Conservation (phyloP, 2,888 invertebrate species). For the Meghimatium bilineatum region DNA sequence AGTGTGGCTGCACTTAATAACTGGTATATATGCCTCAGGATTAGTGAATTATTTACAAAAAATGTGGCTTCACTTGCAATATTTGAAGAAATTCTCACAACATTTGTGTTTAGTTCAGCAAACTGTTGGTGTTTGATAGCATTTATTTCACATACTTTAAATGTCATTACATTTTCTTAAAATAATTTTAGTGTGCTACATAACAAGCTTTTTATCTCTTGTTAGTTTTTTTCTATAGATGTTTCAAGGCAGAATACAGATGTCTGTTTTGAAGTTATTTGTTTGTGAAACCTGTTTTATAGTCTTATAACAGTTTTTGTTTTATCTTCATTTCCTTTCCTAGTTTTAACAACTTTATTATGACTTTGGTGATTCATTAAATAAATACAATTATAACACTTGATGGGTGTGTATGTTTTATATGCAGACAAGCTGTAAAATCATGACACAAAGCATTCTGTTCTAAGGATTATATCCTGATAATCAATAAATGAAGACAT, state of each 20-base stretch:
- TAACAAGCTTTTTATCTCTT: neutral
- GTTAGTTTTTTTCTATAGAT: neutral
- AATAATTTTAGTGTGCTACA: neutral
- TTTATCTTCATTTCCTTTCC: neutral
- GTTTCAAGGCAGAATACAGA: conserved; percentile 10
- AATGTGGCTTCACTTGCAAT: neutral
- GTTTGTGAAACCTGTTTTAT: neutral
- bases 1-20: no score
- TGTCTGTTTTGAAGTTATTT: neutral
- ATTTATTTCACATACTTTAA: neutral
- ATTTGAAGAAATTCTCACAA: neutral
- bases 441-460: no score
- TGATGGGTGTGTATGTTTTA: neutral
- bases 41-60: neutral
- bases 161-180: neutral
- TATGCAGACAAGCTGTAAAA: no score
- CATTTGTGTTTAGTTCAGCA: neutral
- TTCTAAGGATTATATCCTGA: no score
- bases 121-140: neutral
- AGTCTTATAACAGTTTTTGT: neutral
- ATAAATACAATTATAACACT: conserved; percentile 19
- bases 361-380: conserved; percentile 24
- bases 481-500: no score
- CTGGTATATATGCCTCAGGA: no score
- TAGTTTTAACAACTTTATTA: conserved; percentile 8